Evolutionary conservation across 2,113 vertebrate species (phyloP).

Genomic region (Delphinapterus leucas): DNA sequence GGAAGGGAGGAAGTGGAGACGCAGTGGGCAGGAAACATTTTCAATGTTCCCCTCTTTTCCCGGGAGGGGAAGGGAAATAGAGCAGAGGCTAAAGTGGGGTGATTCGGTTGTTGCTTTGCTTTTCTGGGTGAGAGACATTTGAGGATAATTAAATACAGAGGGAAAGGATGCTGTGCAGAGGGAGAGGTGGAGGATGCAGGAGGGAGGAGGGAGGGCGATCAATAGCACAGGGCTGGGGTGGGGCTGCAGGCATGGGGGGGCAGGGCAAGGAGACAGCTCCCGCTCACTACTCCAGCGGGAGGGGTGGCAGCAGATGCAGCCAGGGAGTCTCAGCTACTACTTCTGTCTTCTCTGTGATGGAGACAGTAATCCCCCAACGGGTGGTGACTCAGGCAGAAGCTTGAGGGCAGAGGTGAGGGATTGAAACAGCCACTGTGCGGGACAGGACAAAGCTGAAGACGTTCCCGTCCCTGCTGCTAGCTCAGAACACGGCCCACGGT

Average conservation of each 20-base stretch:
- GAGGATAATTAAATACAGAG: neutral
- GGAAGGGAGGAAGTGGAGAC: neutral
- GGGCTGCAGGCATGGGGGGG: accelerated
- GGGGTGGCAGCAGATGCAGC: neutral
- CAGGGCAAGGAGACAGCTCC: no score
- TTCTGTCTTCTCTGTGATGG: neutral
- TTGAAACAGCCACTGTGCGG: neutral
- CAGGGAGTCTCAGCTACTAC: neutral
- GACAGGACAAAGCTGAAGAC: neutral
- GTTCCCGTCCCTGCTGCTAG: neutral
- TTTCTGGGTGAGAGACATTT: neutral
- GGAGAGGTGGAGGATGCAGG: neutral
- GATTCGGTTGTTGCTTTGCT: neutral
- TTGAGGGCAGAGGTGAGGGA: neutral
- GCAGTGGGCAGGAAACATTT: accelerated
- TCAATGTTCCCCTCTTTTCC: neutral
- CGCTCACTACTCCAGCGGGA: no score
- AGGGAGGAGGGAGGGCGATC: neutral
- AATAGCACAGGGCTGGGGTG: accelerated
- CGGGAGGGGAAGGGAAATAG: neutral
- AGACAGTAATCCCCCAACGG: neutral
- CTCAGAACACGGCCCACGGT: neutral
- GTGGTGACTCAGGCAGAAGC: neutral
- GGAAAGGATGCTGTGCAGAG: neutral
- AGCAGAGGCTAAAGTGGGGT: neutral